Evolutionary conservation across 2,888 invertebrate species (phyloP).

Genomic region (Xestia sexstrigata): DNA sequence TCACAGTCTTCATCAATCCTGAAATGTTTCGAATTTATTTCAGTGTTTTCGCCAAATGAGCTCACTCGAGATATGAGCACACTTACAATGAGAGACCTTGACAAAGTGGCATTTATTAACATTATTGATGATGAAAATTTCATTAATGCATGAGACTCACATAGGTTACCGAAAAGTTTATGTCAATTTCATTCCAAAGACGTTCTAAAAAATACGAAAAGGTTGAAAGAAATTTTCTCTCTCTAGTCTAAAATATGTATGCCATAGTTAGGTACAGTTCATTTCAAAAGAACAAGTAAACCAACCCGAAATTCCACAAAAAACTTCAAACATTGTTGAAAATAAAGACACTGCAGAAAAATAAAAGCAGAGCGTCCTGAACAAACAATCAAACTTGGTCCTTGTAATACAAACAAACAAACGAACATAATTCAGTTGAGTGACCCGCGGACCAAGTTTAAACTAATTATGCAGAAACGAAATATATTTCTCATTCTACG

Average conservation of each 20-base stretch:
- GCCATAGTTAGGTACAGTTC: not conserved
- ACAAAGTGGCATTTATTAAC: not conserved
- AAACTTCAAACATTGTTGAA: conserved; percentile 49
- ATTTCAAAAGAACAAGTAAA: not conserved
- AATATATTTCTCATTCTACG: conserved; percentile 73
- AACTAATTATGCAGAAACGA: conserved; percentile 81
- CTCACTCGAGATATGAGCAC: not conserved
- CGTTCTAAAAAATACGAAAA: not conserved
- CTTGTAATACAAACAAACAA: conserved; percentile 74
- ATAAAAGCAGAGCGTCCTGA: conserved; percentile 50
- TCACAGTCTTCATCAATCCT: conserved; percentile 6
- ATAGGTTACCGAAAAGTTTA: not conserved
- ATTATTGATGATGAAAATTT: not conserved
- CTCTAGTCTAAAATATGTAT: not conserved
- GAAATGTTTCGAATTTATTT: not conserved
- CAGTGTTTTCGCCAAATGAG: not conserved
- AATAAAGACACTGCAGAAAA: conserved; percentile 62
- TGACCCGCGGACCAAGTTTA: conserved; percentile 73
- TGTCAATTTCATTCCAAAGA: not conserved
- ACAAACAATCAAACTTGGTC: conserved; percentile 65
- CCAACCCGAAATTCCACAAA: not conserved
- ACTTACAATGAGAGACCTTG: not conserved
- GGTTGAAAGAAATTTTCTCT: not conserved
- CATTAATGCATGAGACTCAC: not conserved
- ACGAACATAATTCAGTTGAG: conserved; percentile 81